Base-by-base conservation (phyloP, 2,113 vertebrate species). In the Eubucco bourcierii region DNA sequence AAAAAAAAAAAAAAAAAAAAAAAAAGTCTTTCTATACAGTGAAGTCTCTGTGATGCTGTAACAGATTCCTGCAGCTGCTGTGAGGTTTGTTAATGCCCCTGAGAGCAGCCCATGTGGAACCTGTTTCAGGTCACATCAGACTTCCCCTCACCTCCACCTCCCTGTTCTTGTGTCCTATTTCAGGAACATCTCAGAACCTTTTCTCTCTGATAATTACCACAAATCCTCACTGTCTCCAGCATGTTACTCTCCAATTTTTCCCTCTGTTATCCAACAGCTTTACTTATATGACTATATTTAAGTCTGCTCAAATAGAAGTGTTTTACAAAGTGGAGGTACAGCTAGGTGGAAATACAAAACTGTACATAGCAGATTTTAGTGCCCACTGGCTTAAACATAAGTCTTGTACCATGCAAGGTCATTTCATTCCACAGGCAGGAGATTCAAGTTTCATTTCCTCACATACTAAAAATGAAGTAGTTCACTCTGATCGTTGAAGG, bases 391-490 rank as follows among this genome's bases (percentile, higher is more conserved):
- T 94, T 92, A 65, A 94, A 80, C 80, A 70, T 94, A 92, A 91
- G 92, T 93, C 94, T 94, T 91, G 61, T 80, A 86, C 34, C 39
- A 55, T 20, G 21, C 91, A 91, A 95, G 93, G 91, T 94, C 87
- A 94, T 96, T 95, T 90, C 80, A 88, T 88, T 94, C 44, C 50
- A 75, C 55, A 83, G 84, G 66, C 47, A 91, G 72, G 66, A 95
- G 93, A 92, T 95, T 92, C 94, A 92, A 83, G 82, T 90, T 93
- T 91, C 85, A 91, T 93, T 94, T 90, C 84, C 85, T 75, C 73
- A 17, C 87, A 76, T 24, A 83, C 61, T 88, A 82, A 65, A 94
- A 96, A 95, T 91, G 82, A 94, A 96, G 91, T 87, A 71, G 87
- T 53, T 92, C 90, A 10, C 61, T 94, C 82, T 75, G 82, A 92